phyloP scores from a whole-genome alignment of 1,140 invertebrate species.

The Pentalonia nigronervosa region DNA sequence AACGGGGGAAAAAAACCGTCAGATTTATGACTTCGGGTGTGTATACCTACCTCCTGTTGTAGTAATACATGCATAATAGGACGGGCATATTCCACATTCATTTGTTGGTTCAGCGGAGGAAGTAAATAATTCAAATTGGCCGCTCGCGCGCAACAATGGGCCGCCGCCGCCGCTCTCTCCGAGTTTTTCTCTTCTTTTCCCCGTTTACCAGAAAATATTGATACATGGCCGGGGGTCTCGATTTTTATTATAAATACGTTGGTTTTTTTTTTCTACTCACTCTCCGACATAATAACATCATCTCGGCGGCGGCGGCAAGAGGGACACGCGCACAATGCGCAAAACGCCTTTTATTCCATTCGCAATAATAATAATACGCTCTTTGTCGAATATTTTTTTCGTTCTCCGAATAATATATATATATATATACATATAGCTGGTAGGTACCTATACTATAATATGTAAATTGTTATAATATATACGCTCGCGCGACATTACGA shows the following conservation, averaged over 20 bases:
- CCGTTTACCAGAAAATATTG: conserved; percentile 54
- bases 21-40: conserved; percentile 51
- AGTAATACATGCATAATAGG: conserved; percentile 8
- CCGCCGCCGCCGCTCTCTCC: background rate
- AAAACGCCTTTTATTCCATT: conserved; percentile 51
- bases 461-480: conserved; percentile 32
- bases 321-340: conserved; percentile 17
- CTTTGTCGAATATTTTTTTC: conserved; percentile 32
- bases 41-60: background rate
- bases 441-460: conserved; percentile 38
- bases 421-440: too few relatives aligned
- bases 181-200: conserved; percentile 43
- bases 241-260: conserved; percentile 22
- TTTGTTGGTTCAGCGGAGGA: conserved; percentile 56
- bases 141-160: conserved; percentile 32
- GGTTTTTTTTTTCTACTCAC: conserved; percentile 12
- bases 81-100: conserved; percentile 56
- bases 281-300: conserved; percentile 49
- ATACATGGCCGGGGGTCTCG: conserved; percentile 55
- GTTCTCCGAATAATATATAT: too few relatives aligned
- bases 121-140: conserved; percentile 58
- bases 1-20: conserved; percentile 39
- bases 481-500: background rate
- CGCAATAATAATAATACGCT: background rate
- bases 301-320: background rate